These are phyloP conservation scores for Sarcophaga carnaria DNA, from an alignment of 2,888 invertebrate species.

Conservation along the genomic window DNA sequence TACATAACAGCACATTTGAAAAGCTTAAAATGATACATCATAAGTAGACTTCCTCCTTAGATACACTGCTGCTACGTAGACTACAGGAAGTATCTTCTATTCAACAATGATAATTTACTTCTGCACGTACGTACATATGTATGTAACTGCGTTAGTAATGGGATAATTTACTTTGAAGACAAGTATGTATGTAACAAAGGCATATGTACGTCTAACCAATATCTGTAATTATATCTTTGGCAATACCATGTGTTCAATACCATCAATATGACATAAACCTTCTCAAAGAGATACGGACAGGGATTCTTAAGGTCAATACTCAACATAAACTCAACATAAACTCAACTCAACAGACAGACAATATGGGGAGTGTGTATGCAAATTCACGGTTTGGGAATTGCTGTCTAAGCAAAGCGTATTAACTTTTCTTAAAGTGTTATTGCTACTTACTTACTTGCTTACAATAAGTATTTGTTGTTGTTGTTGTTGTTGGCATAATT, in stretches of 20 bases:
- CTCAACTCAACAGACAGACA: too few relatives aligned
- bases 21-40: background rate
- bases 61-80: too few relatives aligned
- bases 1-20: background rate
- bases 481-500: background rate
- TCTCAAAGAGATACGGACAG: background rate
- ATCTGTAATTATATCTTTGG: conserved; percentile 66
- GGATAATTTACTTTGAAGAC: background rate
- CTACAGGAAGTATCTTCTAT: too few relatives aligned
- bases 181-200: conserved; percentile 13
- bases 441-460: background rate
- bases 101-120: too few relatives aligned
- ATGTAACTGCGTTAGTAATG: too few relatives aligned
- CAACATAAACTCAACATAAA: background rate
- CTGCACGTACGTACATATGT: conserved; percentile 9
- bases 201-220: conserved; percentile 49
- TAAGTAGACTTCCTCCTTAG: too few relatives aligned
- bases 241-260: conserved; percentile 31
- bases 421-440: conserved; percentile 11
- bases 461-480: background rate
- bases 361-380: background rate
- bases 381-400: conserved; percentile 36
- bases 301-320: conserved; percentile 15
- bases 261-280: conserved; percentile 7
- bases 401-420: conserved; percentile 27